phyloP scores from a whole-genome alignment of 2,888 invertebrate genomes.

The Ellobium chinense region DNA sequence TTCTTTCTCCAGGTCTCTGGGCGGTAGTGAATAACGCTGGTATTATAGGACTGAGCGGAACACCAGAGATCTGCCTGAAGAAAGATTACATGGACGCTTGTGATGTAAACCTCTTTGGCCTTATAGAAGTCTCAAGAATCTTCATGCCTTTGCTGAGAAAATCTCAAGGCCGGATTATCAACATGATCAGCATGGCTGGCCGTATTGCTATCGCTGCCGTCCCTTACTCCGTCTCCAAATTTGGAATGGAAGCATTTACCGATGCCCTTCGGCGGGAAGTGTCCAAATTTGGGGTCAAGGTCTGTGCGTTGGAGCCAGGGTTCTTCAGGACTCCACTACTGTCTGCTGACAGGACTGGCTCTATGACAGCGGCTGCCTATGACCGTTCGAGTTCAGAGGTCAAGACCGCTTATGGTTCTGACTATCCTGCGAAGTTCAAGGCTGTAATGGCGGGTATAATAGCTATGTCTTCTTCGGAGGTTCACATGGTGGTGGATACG shows the following conservation, averaged over 20 bases:
- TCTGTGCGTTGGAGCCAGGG: slow-evolving; percentile 19
- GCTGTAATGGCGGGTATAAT: neutral
- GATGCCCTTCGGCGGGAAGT: neutral
- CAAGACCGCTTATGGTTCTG: neutral
- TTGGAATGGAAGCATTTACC: slow-evolving; percentile 19
- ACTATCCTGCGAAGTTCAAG: neutral
- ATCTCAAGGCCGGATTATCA: slow-evolving; percentile 39
- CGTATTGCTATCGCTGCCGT: neutral
- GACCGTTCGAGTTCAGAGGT: neutral
- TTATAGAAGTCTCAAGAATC: slow-evolving; percentile 31
- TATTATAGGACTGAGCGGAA: neutral
- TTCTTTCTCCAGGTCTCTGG: slow-evolving; percentile 48
- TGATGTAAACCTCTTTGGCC: slow-evolving; percentile 39
- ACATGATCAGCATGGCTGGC: slow-evolving; percentile 35
- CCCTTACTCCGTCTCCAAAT: slow-evolving; percentile 25
- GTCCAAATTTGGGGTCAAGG: slow-evolving; percentile 18
- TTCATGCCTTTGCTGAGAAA: slow-evolving; percentile 41
- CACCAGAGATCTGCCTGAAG: slow-evolving; percentile 29
- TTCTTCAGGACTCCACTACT: slow-evolving; percentile 13
- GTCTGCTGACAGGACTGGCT: neutral
- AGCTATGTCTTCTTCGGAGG: neutral
- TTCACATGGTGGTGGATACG: slow-evolving; percentile 27
- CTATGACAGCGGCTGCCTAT: neutral
- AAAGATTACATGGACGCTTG: slow-evolving; percentile 15
- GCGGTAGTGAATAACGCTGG: slow-evolving; percentile 47